phyloP scores from a whole-genome alignment of 2,888 invertebrate genomes.

The Notodonta ziczac region DNA sequence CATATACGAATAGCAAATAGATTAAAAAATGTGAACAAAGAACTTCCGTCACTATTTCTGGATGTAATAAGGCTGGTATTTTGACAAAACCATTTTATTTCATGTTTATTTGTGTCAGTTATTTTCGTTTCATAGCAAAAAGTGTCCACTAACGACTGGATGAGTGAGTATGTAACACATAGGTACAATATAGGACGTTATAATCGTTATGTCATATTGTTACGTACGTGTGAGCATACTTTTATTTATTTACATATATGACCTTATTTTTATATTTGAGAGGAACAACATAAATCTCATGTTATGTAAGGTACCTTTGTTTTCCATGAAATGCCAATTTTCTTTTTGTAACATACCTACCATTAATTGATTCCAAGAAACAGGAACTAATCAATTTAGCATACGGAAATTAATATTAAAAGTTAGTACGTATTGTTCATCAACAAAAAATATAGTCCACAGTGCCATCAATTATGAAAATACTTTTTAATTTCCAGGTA shows the following conservation, averaged over 20 bases:
- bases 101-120: slow-evolving; percentile 33
- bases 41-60: slow-evolving; percentile 46
- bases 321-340: not conserved
- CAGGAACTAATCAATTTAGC: not conserved
- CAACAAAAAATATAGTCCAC: not conserved
- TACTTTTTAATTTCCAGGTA: not conserved
- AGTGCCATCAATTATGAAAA: not conserved
- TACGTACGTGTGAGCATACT: not conserved
- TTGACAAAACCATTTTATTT: slow-evolving; percentile 24
- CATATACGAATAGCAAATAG: slow-evolving; percentile 22
- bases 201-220: slow-evolving; percentile 33
- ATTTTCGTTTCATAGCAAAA: slow-evolving; percentile 43
- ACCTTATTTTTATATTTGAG: not conserved
- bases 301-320: not conserved
- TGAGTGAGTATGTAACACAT: slow-evolving; percentile 33
- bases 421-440: not conserved
- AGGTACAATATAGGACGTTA: slow-evolving; percentile 30
- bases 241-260: not conserved
- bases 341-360: not conserved
- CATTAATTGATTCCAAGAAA: not conserved
- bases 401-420: too few relatives aligned
- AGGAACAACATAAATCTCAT: not conserved
- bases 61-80: slow-evolving; percentile 29
- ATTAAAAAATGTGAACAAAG: slow-evolving; percentile 36
- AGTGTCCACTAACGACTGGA: slow-evolving; percentile 48